Evolutionary conservation across 2,797 vertebrate species (phyloP).

Genomic region (Argyrosomus regius): DNA sequence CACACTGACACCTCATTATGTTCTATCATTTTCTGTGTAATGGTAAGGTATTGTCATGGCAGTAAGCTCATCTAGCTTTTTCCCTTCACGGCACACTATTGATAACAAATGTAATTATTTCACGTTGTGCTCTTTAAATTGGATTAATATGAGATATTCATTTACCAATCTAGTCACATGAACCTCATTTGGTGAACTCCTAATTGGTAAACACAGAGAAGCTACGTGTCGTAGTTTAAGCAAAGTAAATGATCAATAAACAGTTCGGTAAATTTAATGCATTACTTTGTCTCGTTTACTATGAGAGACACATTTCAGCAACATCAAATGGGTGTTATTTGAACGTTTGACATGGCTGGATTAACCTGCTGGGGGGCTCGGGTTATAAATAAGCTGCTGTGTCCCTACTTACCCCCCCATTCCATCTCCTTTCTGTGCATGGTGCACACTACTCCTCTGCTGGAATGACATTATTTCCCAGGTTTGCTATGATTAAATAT

Average conservation of each 20-base stretch:
- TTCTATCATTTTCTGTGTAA: conserved; percentile 53
- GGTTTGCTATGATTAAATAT: not conserved
- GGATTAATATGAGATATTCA: conserved; percentile 43
- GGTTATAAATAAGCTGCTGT: not conserved
- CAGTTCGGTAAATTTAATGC: not conserved
- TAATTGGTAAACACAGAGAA: conserved; percentile 45
- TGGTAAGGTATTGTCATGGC: conserved; percentile 22
- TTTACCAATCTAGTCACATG: conserved; percentile 32
- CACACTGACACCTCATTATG: conserved; percentile 62
- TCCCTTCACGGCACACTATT: conserved; percentile 26
- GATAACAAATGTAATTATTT: conserved; percentile 52
- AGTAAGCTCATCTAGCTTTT: conserved; percentile 33
- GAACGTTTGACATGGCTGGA: not conserved
- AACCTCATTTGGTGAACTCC: conserved; percentile 30
- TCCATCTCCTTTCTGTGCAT: not conserved
- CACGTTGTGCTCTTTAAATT: conserved; percentile 42
- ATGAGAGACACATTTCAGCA: conserved; percentile 12
- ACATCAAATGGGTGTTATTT: conserved; percentile 5
- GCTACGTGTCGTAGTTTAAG: conserved; percentile 4
- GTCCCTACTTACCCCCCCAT: not conserved
- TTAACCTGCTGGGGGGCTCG: not conserved
- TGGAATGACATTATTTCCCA: not conserved
- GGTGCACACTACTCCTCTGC: not conserved
- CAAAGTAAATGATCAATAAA: conserved; percentile 13
- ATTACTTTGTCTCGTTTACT: not conserved